Percentiles rank a stretch among this genome's conserved stretches.
Evolutionary conservation across 2,797 vertebrate species (phyloP).

Genomic region (Fratercula arctica): DNA sequence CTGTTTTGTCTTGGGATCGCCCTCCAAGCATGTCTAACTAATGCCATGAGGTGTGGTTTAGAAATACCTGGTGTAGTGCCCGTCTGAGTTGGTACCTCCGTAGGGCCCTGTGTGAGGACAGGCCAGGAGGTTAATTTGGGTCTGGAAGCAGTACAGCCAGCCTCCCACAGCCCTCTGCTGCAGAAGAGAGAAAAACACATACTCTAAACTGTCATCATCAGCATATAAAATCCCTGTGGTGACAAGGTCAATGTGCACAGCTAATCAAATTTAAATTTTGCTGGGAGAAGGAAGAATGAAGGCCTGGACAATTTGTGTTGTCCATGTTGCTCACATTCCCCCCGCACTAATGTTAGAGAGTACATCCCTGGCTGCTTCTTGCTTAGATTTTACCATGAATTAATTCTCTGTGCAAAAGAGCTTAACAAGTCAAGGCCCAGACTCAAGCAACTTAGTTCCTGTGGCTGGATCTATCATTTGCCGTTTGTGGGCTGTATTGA

Average conservation of each 20-base stretch:
- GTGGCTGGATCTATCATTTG: neutral
- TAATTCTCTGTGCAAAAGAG: neutral
- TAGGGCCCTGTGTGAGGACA: neutral
- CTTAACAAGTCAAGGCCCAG: neutral
- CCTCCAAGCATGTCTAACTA: neutral
- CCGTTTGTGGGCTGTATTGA: neutral
- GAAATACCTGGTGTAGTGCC: neutral
- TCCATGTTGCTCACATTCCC: fast-evolving
- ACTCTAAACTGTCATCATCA: neutral
- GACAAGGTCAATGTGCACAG: neutral
- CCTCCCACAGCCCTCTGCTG: neutral
- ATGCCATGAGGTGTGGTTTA: neutral
- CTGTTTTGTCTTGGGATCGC: neutral
- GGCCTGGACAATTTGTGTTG: neutral
- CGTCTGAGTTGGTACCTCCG: neutral
- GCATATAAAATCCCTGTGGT: neutral
- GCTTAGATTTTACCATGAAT: neutral
- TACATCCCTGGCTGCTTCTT: neutral
- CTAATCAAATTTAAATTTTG: neutral
- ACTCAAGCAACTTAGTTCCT: neutral
- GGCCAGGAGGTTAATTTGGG: neutral
- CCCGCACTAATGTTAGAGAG: neutral
- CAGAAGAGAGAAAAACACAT: neutral
- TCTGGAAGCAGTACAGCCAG: neutral
- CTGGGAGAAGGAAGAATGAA: neutral